These are phyloP conservation scores for Strigamia transsilvanica DNA, from an alignment of 2,888 invertebrate species.

Conservation along the genomic window DNA sequence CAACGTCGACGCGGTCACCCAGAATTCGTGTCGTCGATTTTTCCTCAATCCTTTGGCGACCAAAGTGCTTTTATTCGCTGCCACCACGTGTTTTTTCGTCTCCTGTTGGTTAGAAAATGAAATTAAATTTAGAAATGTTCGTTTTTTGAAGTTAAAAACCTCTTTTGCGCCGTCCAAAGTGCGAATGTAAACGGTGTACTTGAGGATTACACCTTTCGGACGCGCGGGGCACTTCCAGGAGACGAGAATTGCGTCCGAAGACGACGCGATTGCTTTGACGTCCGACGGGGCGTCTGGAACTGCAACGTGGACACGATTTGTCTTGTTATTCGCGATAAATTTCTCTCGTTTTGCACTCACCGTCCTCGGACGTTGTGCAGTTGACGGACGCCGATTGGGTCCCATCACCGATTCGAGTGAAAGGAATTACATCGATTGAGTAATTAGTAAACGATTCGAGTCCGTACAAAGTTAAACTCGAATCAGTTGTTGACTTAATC, in stretches of 20 bases:
- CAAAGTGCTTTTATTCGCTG: conserved; percentile 65
- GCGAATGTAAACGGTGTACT: conserved; percentile 86
- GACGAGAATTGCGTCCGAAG: conserved; percentile 86
- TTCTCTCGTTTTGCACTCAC: conserved; percentile 65
- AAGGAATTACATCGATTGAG: conserved; percentile 83
- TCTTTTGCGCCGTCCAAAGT: conserved; percentile 62
- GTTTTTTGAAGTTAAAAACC: no score
- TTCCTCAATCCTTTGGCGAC: conserved; percentile 84
- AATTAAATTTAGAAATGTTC: background rate
- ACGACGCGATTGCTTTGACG: conserved; percentile 92
- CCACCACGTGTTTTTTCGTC: conserved; percentile 54
- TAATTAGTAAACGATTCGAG: conserved; percentile 87
- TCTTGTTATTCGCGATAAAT: no score
- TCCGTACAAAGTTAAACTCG: conserved; percentile 80
- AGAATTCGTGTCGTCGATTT: conserved; percentile 87
- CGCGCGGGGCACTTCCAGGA: conserved; percentile 93
- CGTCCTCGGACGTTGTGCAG: conserved; percentile 86
- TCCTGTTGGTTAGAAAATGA: conserved; percentile 49
- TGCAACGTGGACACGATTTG: conserved; percentile 63
- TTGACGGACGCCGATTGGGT: conserved; percentile 77
- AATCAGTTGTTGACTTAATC: conserved; percentile 78
- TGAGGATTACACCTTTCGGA: conserved; percentile 90
- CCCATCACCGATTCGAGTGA: conserved; percentile 85
- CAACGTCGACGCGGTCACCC: conserved; percentile 92
- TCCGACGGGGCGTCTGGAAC: conserved; percentile 93